phyloP scores from a whole-genome alignment of 2,797 vertebrate genomes.

The Coregonus suidteri region DNA sequence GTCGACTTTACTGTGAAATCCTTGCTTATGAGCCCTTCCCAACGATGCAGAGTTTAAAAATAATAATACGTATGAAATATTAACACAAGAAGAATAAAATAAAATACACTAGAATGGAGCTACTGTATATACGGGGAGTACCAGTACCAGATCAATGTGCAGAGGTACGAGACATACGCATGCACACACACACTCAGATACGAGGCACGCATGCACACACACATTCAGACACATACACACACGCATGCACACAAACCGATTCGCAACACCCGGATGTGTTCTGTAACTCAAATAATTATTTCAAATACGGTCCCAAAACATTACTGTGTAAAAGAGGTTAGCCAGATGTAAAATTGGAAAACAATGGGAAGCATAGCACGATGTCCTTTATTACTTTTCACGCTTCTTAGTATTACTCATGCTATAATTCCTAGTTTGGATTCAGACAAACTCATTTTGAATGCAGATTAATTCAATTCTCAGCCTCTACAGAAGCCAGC shows the following conservation, averaged over 20 bases:
- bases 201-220: background rate
- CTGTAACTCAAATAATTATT: conserved; percentile 20
- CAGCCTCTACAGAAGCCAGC: conserved; percentile 53
- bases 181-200: background rate
- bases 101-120: too few relatives aligned
- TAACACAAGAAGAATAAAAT: too few relatives aligned
- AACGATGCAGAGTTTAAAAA: too few relatives aligned
- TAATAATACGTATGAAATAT: too few relatives aligned
- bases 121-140: too few relatives aligned
- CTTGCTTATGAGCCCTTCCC: too few relatives aligned
- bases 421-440: conserved; percentile 65
- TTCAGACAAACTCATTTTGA: conserved; percentile 64
- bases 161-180: background rate
- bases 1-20: too few relatives aligned
- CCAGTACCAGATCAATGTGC: too few relatives aligned
- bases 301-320: conserved; percentile 47
- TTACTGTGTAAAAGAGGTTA: conserved; percentile 57
- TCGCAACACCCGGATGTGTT: background rate
- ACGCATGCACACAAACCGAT: background rate
- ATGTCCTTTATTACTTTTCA: conserved; percentile 49
- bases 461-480: conserved; percentile 71
- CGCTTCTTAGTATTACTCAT: conserved; percentile 58
- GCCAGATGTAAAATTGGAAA: conserved; percentile 45
- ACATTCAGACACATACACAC: background rate
- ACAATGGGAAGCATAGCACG: conserved; percentile 52